Evolutionary conservation across 1,140 invertebrate genomes (phyloP).

Genomic region (Aphis gossypii): DNA sequence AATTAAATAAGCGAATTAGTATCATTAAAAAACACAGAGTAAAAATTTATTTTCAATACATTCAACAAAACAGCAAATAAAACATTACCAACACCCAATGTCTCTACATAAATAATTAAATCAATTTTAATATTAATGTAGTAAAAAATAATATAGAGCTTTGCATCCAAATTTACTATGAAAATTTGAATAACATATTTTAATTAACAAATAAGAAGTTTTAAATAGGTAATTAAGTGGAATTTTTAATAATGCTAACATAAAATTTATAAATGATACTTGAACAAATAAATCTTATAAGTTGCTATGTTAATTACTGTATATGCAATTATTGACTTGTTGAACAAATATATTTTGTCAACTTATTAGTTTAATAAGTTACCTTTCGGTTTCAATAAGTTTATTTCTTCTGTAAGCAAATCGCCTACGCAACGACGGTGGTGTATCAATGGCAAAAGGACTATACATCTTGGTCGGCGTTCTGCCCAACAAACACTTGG

Average conservation of each 20-base stretch:
- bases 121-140: neutral
- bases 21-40: neutral
- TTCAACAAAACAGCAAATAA: neutral
- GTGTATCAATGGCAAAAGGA: conserved; percentile 72
- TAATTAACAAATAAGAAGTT: neutral
- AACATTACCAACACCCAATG: neutral
- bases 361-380: neutral
- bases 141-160: neutral
- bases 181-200: neutral
- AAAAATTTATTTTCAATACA: neutral
- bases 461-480: conserved; percentile 73
- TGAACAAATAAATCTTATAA: neutral
- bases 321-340: neutral
- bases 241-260: neutral
- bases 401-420: conserved; percentile 42
- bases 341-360: neutral
- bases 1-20: neutral
- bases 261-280: neutral
- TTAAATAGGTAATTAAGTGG: neutral
- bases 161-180: neutral
- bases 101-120: neutral
- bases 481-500: conserved; percentile 68
- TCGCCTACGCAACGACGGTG: conserved; percentile 60
- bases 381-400: conserved; percentile 37
- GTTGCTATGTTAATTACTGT: neutral